Conservation (phyloP, 1,140 invertebrate genomes). For the Lineus longissimus region DNA sequence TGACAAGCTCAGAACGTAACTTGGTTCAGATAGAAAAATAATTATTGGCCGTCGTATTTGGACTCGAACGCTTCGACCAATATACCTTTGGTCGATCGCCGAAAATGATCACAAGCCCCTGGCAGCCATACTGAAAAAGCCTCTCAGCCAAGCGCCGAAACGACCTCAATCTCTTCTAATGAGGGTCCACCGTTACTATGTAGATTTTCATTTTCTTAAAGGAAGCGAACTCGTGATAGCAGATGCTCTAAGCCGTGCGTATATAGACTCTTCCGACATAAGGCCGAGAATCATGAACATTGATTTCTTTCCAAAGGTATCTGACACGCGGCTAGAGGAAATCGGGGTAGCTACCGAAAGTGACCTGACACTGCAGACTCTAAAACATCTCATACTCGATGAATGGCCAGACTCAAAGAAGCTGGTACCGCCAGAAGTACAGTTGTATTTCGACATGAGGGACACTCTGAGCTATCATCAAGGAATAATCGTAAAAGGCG, state of each 20-base stretch:
- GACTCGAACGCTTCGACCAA: constrained; percentile 25
- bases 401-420: constrained; percentile 18
- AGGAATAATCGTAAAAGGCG: constrained; percentile 33
- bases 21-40: constrained; percentile 57
- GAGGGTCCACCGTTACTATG: constrained; percentile 46
- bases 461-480: constrained; percentile 27
- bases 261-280: not conserved
- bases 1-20: constrained; percentile 37
- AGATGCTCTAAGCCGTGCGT: constrained; percentile 30
- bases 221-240: constrained; percentile 48
- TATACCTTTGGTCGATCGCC: constrained; percentile 25
- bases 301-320: not conserved
- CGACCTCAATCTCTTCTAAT: constrained; percentile 51
- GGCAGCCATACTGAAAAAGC: constrained; percentile 48
- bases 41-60: constrained; percentile 23
- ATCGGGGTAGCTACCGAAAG: constrained; percentile 11
- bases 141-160: constrained; percentile 19
- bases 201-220: constrained; percentile 43
- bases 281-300: not conserved
- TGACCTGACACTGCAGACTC: not conserved
- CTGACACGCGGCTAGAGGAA: constrained; percentile 16
- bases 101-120: constrained; percentile 48
- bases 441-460: constrained; percentile 22
- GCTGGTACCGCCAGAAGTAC: constrained; percentile 1
- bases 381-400: constrained; percentile 8